Evolutionary conservation across 2,113 vertebrate genomes (phyloP).

Genomic region (Myocastor coypus): DNA sequence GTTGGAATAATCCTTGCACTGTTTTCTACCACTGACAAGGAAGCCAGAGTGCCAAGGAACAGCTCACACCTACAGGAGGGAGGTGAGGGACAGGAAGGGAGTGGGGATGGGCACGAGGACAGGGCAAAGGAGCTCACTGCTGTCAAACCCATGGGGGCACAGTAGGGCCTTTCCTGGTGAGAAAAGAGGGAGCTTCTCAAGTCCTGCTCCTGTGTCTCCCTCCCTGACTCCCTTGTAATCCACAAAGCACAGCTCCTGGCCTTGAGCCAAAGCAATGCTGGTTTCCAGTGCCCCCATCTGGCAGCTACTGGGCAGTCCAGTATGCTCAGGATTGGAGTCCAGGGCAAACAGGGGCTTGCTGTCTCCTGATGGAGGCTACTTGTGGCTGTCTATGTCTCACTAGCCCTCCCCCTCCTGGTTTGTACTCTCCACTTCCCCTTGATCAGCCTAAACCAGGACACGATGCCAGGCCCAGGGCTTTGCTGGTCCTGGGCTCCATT

Average conservation of each 20-base stretch:
- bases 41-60: not conserved
- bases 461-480: not conserved
- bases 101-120: not conserved
- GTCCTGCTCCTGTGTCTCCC: conserved; percentile 22
- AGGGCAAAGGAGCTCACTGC: not conserved
- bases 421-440: not conserved
- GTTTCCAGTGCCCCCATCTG: conserved; percentile 40
- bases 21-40: conserved; percentile 26
- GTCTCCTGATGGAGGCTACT: not conserved
- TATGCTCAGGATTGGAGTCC: conserved; percentile 10
- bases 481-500: not conserved
- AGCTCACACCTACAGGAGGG: not conserved
- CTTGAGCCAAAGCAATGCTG: conserved; percentile 56
- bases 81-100: not conserved
- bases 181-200: not conserved
- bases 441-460: not conserved
- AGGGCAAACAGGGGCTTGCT: not conserved
- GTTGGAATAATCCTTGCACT: conserved; percentile 32
- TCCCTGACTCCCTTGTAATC: conserved; percentile 54
- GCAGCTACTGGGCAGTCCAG: conserved; percentile 49
- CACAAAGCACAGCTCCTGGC: conserved; percentile 58
- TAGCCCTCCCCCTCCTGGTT: not conserved
- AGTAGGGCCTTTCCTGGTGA: not conserved
- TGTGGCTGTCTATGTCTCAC: not conserved
- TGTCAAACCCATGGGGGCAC: not conserved